Evolutionary conservation across 2,888 invertebrate species (phyloP).

Genomic region (Stenchaetothrips biformis): DNA sequence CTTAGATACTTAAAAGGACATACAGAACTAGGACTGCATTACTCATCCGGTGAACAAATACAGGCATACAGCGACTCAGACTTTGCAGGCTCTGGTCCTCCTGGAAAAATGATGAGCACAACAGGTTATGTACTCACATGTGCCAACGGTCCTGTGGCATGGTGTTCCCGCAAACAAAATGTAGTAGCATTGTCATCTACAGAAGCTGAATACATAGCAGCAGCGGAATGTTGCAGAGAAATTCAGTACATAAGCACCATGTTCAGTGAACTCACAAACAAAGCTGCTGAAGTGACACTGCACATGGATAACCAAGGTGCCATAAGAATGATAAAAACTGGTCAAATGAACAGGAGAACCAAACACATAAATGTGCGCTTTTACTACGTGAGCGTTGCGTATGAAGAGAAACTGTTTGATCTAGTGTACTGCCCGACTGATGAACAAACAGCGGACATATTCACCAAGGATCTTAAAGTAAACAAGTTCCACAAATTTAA

Average conservation of each 20-base stretch:
- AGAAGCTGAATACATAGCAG: conserved; percentile 28
- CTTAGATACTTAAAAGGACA: conserved; percentile 28
- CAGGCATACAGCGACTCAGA: neutral
- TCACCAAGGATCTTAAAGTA: neutral
- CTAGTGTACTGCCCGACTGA: neutral
- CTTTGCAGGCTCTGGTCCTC: neutral
- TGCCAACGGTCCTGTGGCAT: neutral
- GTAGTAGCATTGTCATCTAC: conserved; percentile 28
- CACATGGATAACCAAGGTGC: conserved; percentile 4
- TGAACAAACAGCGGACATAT: neutral
- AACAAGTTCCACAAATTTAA: neutral
- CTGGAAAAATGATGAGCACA: neutral
- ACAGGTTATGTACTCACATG: neutral
- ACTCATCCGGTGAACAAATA: neutral
- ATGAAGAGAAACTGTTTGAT: too few species aligned
- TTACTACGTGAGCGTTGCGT: conserved; percentile 15
- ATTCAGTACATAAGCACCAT: conserved; percentile 19
- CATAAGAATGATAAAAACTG: conserved; percentile 25
- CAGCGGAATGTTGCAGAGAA: neutral
- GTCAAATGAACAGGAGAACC: conserved; percentile 15
- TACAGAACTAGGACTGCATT: neutral
- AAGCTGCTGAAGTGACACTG: neutral
- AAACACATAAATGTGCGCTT: neutral
- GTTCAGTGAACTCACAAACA: neutral
- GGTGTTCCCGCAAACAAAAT: conserved; percentile 25